Conservation (phyloP, 2,888 invertebrate genomes). For the Tiphia femorata region DNA sequence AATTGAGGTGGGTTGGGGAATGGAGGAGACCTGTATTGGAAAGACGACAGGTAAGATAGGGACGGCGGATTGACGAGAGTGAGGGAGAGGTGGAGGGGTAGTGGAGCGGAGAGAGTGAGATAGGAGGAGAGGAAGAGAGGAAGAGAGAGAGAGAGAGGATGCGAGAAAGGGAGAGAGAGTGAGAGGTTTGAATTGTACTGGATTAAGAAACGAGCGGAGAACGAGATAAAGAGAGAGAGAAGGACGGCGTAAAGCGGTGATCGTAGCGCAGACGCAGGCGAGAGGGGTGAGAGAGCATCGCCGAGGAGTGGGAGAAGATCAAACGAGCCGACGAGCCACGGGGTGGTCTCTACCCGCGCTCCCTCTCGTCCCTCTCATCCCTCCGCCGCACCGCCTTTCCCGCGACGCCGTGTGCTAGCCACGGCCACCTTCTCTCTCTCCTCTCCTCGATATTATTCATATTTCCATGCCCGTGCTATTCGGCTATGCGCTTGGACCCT, state of each 20-base stretch:
- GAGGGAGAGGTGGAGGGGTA: too few species aligned
- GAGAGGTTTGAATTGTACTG: too few species aligned
- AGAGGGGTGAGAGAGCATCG: conserved; percentile 39
- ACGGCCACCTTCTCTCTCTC: conserved; percentile 29
- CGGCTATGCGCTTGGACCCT: conserved; percentile 43
- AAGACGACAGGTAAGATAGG: too few species aligned
- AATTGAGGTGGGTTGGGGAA: too few species aligned
- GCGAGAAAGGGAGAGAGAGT: conserved; percentile 8
- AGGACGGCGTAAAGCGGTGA: too few species aligned
- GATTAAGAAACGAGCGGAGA: conserved; percentile 1
- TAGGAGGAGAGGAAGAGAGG: conserved; percentile 19
- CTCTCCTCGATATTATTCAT: conserved; percentile 59
- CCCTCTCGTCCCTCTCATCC: conserved; percentile 47
- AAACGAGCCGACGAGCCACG: conserved; percentile 68
- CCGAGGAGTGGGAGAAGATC: conserved; percentile 62
- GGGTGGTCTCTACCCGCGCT: conserved; percentile 66
- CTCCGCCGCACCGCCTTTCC: conserved; percentile 37
- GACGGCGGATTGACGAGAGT: too few species aligned
- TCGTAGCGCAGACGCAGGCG: too few species aligned
- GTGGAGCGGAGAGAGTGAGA: too few species aligned
- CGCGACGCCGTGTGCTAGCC: too few species aligned
- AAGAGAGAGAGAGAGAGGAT: conserved; percentile 29
- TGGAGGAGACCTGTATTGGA: too few species aligned
- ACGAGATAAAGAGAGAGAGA: conserved; percentile 1
- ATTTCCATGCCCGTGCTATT: conserved; percentile 55